phyloP scores from a whole-genome alignment of 2,797 vertebrate genomes.

The Pipistrellus nathusii region DNA sequence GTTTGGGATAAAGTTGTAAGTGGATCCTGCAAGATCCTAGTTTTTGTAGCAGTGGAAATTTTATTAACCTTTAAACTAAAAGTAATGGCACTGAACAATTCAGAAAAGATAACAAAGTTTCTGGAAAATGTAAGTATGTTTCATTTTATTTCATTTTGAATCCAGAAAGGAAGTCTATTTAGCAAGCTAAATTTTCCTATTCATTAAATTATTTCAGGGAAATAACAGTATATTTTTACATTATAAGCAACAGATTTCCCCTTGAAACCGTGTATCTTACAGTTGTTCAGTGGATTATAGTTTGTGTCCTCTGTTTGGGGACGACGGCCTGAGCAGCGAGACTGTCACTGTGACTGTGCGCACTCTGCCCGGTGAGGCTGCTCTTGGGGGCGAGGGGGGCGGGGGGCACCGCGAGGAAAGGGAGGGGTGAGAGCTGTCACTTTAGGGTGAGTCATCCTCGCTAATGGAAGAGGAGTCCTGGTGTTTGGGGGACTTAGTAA shows the following conservation, averaged over 20 bases:
- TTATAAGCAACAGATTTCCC: background rate
- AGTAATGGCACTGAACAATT: conserved; percentile 92
- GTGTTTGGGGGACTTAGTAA: background rate
- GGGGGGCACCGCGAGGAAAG: background rate
- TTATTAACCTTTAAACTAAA: conserved; percentile 96
- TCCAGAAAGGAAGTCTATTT: conserved; percentile 11
- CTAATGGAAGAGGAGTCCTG: background rate
- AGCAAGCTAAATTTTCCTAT: background rate
- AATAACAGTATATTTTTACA: background rate
- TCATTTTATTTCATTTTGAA: conserved; percentile 48
- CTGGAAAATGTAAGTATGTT: conserved; percentile 94
- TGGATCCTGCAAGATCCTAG: conserved; percentile 98
- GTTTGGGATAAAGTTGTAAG: conserved; percentile 99
- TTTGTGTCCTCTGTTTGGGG: background rate
- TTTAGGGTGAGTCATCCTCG: background rate
- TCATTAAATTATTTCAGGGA: conserved; percentile 33
- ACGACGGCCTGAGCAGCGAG: background rate
- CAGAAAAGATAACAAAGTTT: conserved; percentile 93
- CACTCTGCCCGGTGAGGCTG: background rate
- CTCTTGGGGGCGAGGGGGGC: background rate
- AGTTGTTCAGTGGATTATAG: background rate
- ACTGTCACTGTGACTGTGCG: background rate
- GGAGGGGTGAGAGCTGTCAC: background rate
- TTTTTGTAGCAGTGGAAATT: conserved; percentile 97
- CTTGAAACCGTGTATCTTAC: background rate